Evolutionary conservation across 2,113 vertebrate genomes (phyloP).

Genomic region (Pongo pygmaeus): DNA sequence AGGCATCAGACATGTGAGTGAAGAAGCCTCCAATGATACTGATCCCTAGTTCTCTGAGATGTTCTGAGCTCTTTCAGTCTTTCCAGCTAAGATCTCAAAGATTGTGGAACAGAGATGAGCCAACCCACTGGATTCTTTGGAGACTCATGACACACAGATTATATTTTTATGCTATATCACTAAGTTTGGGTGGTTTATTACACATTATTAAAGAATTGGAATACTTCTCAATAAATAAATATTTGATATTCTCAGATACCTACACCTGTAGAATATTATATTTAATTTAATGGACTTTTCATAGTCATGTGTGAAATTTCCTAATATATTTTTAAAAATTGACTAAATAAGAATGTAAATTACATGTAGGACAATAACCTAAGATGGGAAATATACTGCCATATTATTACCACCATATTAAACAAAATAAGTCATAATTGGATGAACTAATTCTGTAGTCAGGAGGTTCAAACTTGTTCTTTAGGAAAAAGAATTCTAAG

Average conservation of each 20-base stretch:
- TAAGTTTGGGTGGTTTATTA: neutral
- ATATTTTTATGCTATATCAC: neutral
- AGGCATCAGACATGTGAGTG: neutral
- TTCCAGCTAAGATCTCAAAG: neutral
- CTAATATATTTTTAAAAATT: neutral
- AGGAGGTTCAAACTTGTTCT: neutral
- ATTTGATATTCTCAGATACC: neutral
- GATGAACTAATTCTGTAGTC: neutral
- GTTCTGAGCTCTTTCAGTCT: neutral
- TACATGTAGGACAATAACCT: neutral
- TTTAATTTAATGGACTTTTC: neutral
- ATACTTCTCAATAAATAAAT: neutral
- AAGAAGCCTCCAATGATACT: neutral
- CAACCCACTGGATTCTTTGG: neutral
- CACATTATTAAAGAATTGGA: neutral
- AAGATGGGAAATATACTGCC: neutral
- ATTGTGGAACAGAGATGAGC: neutral
- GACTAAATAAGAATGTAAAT: neutral
- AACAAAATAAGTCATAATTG: constrained; percentile 35
- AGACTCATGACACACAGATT: neutral
- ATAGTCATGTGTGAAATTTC: neutral
- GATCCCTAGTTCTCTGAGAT: neutral
- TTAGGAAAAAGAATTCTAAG: constrained; percentile 16
- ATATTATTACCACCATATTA: neutral
- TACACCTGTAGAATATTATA: neutral